Conservation (phyloP, 1,140 invertebrate species). For the Temnothorax nylanderi region DNA sequence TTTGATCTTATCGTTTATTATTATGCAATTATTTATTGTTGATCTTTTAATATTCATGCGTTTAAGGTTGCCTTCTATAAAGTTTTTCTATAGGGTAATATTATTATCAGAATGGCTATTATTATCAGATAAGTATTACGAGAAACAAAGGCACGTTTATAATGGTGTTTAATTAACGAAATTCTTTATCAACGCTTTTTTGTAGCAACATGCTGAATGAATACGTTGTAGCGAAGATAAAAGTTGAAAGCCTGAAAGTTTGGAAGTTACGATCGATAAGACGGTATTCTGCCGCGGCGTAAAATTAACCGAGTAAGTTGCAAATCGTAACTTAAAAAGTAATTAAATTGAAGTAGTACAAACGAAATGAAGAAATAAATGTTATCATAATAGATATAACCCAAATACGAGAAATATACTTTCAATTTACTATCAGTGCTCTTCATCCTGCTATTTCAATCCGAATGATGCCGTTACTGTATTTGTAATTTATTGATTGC, state of each 20-base stretch:
- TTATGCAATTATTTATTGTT: neutral
- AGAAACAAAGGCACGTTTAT: neutral
- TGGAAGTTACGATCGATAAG: neutral
- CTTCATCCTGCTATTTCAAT: neutral
- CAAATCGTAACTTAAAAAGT: conserved; percentile 37
- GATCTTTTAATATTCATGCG: neutral
- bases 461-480: neutral
- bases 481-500: conserved; percentile 25
- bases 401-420: conserved; percentile 11
- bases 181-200: neutral
- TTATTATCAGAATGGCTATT: neutral
- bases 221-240: neutral
- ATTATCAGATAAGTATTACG: neutral
- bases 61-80: neutral
- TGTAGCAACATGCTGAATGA: neutral
- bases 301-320: conserved; percentile 33
- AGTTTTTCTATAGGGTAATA: neutral
- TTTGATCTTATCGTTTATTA: neutral
- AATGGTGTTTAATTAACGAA: conserved; percentile 9
- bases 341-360: conserved; percentile 22
- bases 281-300: neutral
- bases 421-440: neutral
- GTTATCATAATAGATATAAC: neutral
- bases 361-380: neutral
- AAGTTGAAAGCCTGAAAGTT: conserved; percentile 38